Evolutionary conservation across 2,888 invertebrate genomes (phyloP), one percentile per base, ranked within the genome.

Genomic region (Lottia scabra): DNA sequence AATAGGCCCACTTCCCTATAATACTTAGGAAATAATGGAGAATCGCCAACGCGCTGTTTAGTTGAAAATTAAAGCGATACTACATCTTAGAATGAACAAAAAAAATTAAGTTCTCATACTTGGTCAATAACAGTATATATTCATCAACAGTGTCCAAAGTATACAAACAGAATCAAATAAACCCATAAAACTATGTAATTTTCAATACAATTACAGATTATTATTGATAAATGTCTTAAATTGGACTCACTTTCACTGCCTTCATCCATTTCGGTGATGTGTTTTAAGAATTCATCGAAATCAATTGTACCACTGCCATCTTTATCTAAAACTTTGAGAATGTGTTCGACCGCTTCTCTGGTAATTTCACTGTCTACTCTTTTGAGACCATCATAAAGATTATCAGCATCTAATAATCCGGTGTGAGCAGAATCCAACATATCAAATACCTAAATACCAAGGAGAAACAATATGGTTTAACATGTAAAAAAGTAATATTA

Each of bases 261-360:
- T 3, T 76, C 77, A 43, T 72, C 80, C 38, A 38, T 38, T 1
- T 6, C 38, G 3, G 81, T 78, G 79, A 85, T 84, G 56, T 81
- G 78, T 46, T 70, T 79, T 16, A 84, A 76, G 70, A 85, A 84
- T 65, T 85, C 85, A 65, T 85, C 84, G 71, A 85, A 84, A 69
- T 83, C 80, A 43, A 85, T 84, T 62, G 78, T 79, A 4, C 84
- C 84, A 67, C 80, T 81, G 10, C 81, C 82, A 74, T 83, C 82
- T 46, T 82, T 80, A 72, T 83, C 84, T 10, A 83, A 76, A 30
- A 78, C 80, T 19, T 75, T 78, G 6, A 85, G 74, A 6, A 83
- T 80, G 13, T 73, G 67, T 19, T 81, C 78, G 1, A 84, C 83
- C 67, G 85, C 85, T 23, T 80, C 78, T 70, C 73, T 65, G 0